Evolutionary conservation across 2,888 invertebrate genomes (phyloP), one percentile per base, ranked within the genome.

Genomic region (Neelides folsomi): DNA sequence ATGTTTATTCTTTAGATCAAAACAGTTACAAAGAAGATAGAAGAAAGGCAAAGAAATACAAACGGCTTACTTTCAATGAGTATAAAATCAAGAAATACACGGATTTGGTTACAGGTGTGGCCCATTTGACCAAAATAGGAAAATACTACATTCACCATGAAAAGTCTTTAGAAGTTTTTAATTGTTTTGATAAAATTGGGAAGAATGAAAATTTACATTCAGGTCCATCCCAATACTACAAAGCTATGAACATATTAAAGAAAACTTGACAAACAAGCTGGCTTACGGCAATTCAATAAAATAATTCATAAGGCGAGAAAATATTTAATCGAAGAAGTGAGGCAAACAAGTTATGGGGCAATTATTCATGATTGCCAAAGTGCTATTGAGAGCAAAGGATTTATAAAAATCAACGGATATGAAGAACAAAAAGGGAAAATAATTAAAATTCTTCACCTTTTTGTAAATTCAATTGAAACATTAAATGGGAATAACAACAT

Each of bases 221-320:
- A 12, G 66, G 61, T 54, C 61, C 61, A 12, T 67, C 67, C 10
- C 63, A 55, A 46, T 67, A 67, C 57, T 66, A 67, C 47, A 67
- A 64, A 43, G 65, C 65, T 16, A 62, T 54, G 57, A 62, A 57
- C 8, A 41, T 56, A 35, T 43, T 39, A n/a, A 59, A 52, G 19
- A 43, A 46, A 35, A 43, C 52, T 50, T 43, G 47, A n/a, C n/a
- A n/a, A n/a, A n/a, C n/a, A n/a, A n/a, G n/a, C n/a, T n/a, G n/a
- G n/a, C n/a, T n/a, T n/a, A n/a, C n/a, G n/a, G n/a, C n/a, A n/a
- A n/a, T n/a, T n/a, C n/a, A n/a, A n/a, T n/a, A n/a, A n/a, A n/a
- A n/a, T n/a, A n/a, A n/a, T n/a, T n/a, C n/a, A n/a, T n/a, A n/a
- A n/a, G n/a, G n/a, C 27, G 27, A 27, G 27, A 7, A 5, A 5